Conservation (phyloP, 2,113 vertebrate genomes). For the Arothron firmamentum region DNA sequence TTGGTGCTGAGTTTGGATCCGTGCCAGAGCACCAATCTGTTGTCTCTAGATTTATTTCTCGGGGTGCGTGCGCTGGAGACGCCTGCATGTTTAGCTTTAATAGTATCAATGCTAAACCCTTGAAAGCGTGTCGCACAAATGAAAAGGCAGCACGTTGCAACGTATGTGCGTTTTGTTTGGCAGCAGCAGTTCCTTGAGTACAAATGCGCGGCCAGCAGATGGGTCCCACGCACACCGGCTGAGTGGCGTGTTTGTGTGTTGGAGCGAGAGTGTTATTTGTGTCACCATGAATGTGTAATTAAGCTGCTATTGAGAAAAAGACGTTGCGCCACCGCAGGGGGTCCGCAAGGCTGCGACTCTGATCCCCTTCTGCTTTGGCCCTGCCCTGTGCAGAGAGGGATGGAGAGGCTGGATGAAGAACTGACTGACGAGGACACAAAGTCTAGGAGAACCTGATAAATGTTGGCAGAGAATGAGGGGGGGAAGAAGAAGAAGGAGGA, state of each 20-base stretch:
- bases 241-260: conserved; percentile 48
- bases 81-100: conserved; percentile 4
- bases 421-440: conserved; percentile 9
- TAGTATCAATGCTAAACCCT: too few species aligned
- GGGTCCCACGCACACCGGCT: conserved; percentile 52
- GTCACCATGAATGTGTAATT: conserved; percentile 70
- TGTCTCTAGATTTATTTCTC: conserved; percentile 35
- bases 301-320: conserved; percentile 54
- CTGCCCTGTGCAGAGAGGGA: conserved; percentile 16
- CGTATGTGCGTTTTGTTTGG: conserved; percentile 3
- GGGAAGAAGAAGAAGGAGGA: background rate
- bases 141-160: conserved; percentile 4
- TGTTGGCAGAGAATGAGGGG: conserved; percentile 1
- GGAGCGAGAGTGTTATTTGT: conserved; percentile 54
- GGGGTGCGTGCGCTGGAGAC: conserved; percentile 18
- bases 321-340: conserved; percentile 43
- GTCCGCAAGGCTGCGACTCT: conserved; percentile 33
- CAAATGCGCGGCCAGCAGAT: conserved; percentile 61
- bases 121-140: too few species aligned
- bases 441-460: background rate
- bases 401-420: background rate
- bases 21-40: conserved; percentile 55
- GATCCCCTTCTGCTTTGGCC: conserved; percentile 35
- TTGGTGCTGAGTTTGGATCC: conserved; percentile 31
- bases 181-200: conserved; percentile 35